Base-by-base conservation (phyloP, 1,140 invertebrate genomes). In the Drosophila sp. region DNA sequence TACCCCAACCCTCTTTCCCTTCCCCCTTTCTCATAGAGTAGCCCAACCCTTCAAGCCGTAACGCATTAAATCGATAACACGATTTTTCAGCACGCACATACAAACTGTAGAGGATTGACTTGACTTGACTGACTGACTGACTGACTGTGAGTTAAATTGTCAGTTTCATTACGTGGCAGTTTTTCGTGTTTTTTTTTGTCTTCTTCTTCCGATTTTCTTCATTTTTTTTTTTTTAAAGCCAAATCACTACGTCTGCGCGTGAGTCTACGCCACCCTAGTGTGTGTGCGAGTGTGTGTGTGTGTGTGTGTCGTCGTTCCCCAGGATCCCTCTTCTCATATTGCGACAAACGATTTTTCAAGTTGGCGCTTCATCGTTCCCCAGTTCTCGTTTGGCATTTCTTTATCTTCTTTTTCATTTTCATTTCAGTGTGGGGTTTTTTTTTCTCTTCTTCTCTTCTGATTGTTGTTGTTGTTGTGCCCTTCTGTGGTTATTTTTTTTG, bases 21-120 rank as follows among this genome's bases (percentile, higher is more conserved):
- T 35, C 8, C 7, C 17, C 17, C 23, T 6, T 27, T n/a, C 63
- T 57, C 63, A 41, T 56, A 66, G 30, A 29, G 30, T 54, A 27
- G n/a, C 41, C 32, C 38, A 58, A 76, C 72, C 72, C 73, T 75
- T 68, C 54, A 35, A 66, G 66, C 55, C 66, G 83, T 32, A 70
- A 80, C 84, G 80, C 85, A 90, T 90, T 90, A 89, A 89, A 89
- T 89, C 84, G 85, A 89, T 89, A 89, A 90, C 84, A 89, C 75
- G 80, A 89, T 89, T 89, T 89, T 90, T 89, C 85, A 89, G 71
- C 85, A 90, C 80, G 80, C 84, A 72, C 70, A 79, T 66, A 83
- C 40, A 74, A 55, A 61, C 72, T 57, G 44, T 50, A 50, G 44
- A 50, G 44, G 44, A 50, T 50, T 50, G 44, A 50, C 44, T 50